A percentile compares a stretch with the other conserved stretches of the same genome.
Conservation (phyloP, 2,888 invertebrate species). For the Proisotoma minuta region DNA sequence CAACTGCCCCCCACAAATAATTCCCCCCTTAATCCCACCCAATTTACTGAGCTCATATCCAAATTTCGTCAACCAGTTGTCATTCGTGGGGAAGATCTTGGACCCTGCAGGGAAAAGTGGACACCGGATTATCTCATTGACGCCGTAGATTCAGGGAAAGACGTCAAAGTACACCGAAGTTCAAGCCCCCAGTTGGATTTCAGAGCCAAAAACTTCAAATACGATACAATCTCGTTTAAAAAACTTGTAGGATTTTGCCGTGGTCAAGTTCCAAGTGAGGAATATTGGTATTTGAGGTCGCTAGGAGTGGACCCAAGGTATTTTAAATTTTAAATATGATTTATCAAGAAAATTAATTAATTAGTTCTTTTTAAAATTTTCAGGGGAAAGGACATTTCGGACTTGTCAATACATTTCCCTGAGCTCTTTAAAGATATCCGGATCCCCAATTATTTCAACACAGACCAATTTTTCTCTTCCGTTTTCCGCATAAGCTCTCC, state of each 20-base stretch:
- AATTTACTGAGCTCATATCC: neutral
- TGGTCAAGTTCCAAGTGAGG: conserved; percentile 20
- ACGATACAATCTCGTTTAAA: conserved; percentile 53
- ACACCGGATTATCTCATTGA: conserved; percentile 52
- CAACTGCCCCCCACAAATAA: neutral
- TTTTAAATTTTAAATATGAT: neutral
- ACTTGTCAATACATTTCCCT: conserved; percentile 54
- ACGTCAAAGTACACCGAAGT: conserved; percentile 55
- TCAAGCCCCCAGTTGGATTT: conserved; percentile 53
- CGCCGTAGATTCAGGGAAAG: conserved; percentile 49
- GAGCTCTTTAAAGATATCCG: conserved; percentile 52
- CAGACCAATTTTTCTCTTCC: conserved; percentile 54
- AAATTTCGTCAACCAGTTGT: conserved; percentile 50
- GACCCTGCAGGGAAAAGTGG: conserved; percentile 54
- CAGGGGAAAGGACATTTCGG: conserved; percentile 53
- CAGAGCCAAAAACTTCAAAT: conserved; percentile 55
- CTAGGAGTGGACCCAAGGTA: conserved; percentile 54
- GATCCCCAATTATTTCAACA: conserved; percentile 52
- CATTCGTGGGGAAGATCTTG: conserved; percentile 53
- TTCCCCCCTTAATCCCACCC: neutral
- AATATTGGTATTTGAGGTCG: conserved; percentile 50
- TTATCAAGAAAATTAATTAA: neutral
- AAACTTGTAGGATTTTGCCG: conserved; percentile 52
- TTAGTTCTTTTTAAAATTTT: neutral
- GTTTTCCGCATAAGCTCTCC: conserved; percentile 56